Percentiles rank a stretch among this genome's conserved stretches.
Conservation (phyloP, 30 jellyfish, hydroid and myxozoan species). For the Pseudorhiza aurosa region DNA sequence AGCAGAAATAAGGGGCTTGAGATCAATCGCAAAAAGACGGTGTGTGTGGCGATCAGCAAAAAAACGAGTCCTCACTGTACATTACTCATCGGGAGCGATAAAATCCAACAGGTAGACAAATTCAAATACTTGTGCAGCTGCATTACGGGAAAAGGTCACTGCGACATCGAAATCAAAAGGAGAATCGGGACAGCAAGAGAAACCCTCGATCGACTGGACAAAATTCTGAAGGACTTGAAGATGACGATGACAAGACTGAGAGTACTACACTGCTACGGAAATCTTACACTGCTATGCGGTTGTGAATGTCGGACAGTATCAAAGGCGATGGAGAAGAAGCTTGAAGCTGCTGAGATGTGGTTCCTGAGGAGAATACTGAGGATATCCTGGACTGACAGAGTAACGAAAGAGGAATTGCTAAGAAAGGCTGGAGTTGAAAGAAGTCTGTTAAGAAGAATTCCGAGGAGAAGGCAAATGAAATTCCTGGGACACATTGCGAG, state of each 20-base stretch:
- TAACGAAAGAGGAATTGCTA: not conserved
- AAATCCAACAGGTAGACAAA: slow-evolving; percentile 5
- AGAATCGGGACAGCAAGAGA: slow-evolving; percentile 9
- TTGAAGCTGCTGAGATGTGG: slow-evolving; percentile 4
- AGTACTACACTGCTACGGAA: slow-evolving; percentile 8
- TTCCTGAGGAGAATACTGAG: slow-evolving; percentile 11
- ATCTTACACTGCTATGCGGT: slow-evolving; percentile 1
- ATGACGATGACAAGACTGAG: not conserved
- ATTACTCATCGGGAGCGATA: slow-evolving; percentile 4
- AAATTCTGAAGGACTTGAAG: slow-evolving; percentile 2
- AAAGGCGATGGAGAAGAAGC: slow-evolving; percentile 1
- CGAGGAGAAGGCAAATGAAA: no score
- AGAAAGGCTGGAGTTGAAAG: not conserved
- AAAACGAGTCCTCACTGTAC: slow-evolving; percentile 9
- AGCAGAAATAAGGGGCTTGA: slow-evolving; percentile 14
- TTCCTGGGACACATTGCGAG: no score
- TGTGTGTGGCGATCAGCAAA: slow-evolving; percentile 14
- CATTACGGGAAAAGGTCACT: not conserved
- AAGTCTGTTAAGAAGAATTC: not conserved
- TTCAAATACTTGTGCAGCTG: slow-evolving; percentile 6
- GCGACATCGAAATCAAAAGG: slow-evolving; percentile 1
- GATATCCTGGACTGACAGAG: slow-evolving; percentile 3
- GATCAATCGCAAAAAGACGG: slow-evolving; percentile 21
- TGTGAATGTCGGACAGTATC: slow-evolving; percentile 19
- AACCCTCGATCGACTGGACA: no score